A percentile compares a stretch with the other conserved stretches of the same genome.
Evolutionary conservation across 1,140 invertebrate genomes (phyloP).

Genomic region (Latrodectus geometricus): DNA sequence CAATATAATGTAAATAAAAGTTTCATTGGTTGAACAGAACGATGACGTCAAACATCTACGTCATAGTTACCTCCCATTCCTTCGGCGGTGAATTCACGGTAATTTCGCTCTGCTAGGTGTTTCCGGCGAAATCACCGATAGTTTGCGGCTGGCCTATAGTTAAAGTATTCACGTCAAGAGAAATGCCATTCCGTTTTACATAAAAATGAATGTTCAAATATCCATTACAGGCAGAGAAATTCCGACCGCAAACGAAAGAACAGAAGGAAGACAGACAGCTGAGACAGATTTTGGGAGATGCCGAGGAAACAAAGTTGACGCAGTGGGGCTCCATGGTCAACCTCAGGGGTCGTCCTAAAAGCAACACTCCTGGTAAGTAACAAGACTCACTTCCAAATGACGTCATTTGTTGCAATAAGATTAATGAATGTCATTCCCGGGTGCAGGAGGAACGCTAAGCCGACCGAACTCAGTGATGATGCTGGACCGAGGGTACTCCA

Average conservation of each 20-base stretch:
- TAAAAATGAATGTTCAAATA: background rate
- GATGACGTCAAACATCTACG: too few relatives aligned
- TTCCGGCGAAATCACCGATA: too few relatives aligned
- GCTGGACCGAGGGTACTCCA: conserved; percentile 39
- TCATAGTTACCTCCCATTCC: too few relatives aligned
- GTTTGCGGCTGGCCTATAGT: too few relatives aligned
- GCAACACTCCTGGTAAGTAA: conserved; percentile 25
- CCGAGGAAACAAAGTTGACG: conserved; percentile 37
- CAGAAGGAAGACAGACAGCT: conserved; percentile 83
- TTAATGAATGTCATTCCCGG: background rate
- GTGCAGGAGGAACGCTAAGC: conserved; percentile 22
- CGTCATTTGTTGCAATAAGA: too few relatives aligned
- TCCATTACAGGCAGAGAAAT: conserved; percentile 77
- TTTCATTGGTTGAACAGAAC: too few relatives aligned
- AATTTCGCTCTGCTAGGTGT: too few relatives aligned
- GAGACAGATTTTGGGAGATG: conserved; percentile 75
- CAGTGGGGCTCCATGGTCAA: conserved; percentile 43
- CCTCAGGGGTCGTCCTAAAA: conserved; percentile 27
- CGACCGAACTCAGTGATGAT: conserved; percentile 54
- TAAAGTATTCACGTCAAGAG: too few relatives aligned
- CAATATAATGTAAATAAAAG: too few relatives aligned
- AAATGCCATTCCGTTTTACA: background rate
- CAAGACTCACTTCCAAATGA: background rate
- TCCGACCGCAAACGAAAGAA: conserved; percentile 76
- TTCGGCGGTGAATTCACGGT: too few relatives aligned